A percentile compares a stretch with the other conserved stretches of the same genome.
These are phyloP conservation scores for Amniataba percoides DNA, from an alignment of 2,797 vertebrate genomes.

Conservation along the genomic window DNA sequence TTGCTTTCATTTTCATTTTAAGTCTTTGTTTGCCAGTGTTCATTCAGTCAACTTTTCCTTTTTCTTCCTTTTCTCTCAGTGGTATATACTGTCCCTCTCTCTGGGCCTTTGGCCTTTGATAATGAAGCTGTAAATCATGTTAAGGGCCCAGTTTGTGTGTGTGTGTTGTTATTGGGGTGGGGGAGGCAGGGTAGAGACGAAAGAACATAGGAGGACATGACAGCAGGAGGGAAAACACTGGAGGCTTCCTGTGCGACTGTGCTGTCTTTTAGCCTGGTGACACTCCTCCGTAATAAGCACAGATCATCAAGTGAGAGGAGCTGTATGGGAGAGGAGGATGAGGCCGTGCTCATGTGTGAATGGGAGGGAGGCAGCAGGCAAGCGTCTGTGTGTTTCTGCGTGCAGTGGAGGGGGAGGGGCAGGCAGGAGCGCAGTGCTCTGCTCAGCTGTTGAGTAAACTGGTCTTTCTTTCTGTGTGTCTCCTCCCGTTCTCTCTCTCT, in stretches of 20 bases:
- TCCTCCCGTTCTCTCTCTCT: conserved; percentile 32
- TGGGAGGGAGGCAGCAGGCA: conserved; percentile 61
- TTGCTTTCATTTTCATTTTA: not conserved
- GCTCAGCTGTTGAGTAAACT: conserved; percentile 79
- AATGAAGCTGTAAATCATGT: conserved; percentile 67
- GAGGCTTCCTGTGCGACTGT: conserved; percentile 19
- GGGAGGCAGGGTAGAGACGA: not conserved
- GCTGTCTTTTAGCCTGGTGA: conserved; percentile 10
- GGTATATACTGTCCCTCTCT: conserved; percentile 24
- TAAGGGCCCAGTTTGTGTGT: conserved; percentile 27
- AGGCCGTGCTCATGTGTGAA: conserved; percentile 43
- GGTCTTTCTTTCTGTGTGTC: conserved; percentile 46
- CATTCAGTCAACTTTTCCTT: not conserved
- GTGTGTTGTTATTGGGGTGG: conserved; percentile 29
- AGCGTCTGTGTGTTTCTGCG: conserved; percentile 64
- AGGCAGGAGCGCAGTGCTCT: conserved; percentile 61
- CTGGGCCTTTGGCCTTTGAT: conserved; percentile 50
- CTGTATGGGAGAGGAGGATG: conserved; percentile 44
- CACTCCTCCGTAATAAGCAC: conserved; percentile 33
- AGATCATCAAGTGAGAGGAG: conserved; percentile 52
- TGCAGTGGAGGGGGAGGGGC: conserved; percentile 74
- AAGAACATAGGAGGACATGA: not conserved
- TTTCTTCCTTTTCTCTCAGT: conserved; percentile 4
- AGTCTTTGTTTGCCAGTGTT: not conserved
- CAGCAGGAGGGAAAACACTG: conserved; percentile 10